phyloP scores from a whole-genome alignment of 2,797 vertebrate genomes.

The Aeoliscus strigatus region DNA sequence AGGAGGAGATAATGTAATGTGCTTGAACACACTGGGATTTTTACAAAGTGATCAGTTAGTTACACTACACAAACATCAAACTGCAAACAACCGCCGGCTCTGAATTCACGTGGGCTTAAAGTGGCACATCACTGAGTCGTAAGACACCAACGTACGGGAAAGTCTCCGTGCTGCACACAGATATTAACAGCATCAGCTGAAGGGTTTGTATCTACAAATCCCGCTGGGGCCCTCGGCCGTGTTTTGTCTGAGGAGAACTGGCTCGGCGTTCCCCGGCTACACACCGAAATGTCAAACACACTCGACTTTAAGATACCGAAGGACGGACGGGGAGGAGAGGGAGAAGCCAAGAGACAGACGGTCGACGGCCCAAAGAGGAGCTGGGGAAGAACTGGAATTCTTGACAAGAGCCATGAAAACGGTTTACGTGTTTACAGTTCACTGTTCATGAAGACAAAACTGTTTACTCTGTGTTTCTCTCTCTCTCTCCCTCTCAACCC shows the following conservation, averaged over 20 bases:
- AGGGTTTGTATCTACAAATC: constrained; percentile 36
- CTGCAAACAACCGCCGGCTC: constrained; percentile 51
- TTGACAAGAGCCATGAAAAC: too few species aligned
- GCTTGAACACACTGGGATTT: constrained; percentile 30
- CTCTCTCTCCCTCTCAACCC: too few species aligned
- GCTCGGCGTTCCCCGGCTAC: constrained; percentile 15
- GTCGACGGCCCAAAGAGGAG: too few species aligned
- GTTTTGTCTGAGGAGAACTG: constrained; percentile 30
- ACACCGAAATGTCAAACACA: constrained; percentile 53
- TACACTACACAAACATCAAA: constrained; percentile 48
- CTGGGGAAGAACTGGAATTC: too few species aligned
- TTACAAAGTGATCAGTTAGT: constrained; percentile 51
- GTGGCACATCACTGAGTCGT: too few species aligned
- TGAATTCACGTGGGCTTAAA: constrained; percentile 45
- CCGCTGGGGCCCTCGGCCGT: constrained; percentile 21
- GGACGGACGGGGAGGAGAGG: constrained; percentile 4
- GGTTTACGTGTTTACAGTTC: too few species aligned
- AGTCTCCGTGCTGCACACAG: constrained; percentile 20
- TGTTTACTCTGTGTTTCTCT: too few species aligned
- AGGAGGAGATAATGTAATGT: constrained; percentile 40
- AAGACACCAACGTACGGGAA: too few species aligned
- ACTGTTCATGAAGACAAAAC: too few species aligned
- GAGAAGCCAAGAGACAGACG: constrained; percentile 21
- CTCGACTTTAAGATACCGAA: constrained; percentile 33
- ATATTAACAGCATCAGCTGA: constrained; percentile 37